Conservation (phyloP, 2,888 invertebrate genomes). For the Drosophila aldrichi region DNA sequence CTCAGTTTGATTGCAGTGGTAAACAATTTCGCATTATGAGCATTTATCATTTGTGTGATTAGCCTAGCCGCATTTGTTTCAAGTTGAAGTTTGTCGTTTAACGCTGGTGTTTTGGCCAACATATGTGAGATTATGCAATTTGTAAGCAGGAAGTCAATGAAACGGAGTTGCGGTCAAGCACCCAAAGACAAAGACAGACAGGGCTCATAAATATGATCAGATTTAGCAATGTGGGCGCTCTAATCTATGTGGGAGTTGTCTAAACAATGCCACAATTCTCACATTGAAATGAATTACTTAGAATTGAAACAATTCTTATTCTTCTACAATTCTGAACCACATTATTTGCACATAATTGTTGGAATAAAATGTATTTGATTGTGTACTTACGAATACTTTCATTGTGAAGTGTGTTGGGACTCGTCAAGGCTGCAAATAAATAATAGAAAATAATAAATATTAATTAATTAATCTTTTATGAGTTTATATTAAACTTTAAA, state of each 20-base stretch:
- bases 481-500: neutral
- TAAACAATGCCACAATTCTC: constrained; percentile 45
- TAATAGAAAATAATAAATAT: constrained; percentile 32
- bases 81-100: constrained; percentile 72
- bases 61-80: constrained; percentile 37
- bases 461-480: constrained; percentile 12
- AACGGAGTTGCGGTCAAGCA: constrained; percentile 40
- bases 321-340: constrained; percentile 21
- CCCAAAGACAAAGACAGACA: constrained; percentile 14
- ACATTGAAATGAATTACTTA: constrained; percentile 38
- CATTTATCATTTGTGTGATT: constrained; percentile 36
- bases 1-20: constrained; percentile 55
- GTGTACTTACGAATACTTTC: constrained; percentile 87
- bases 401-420: constrained; percentile 80
- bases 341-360: constrained; percentile 46
- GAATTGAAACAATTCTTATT: constrained; percentile 2
- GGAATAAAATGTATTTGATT: constrained; percentile 27
- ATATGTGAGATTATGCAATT: constrained; percentile 43
- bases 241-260: constrained; percentile 53
- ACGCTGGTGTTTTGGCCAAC: constrained; percentile 23
- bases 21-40: constrained; percentile 47
- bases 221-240: constrained; percentile 10
- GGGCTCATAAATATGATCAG: constrained; percentile 8
- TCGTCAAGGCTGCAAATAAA: constrained; percentile 71
- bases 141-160: constrained; percentile 49